Evolutionary conservation across 2,888 invertebrate genomes (phyloP).

Genomic region (Scaptomyza tumidula): DNA sequence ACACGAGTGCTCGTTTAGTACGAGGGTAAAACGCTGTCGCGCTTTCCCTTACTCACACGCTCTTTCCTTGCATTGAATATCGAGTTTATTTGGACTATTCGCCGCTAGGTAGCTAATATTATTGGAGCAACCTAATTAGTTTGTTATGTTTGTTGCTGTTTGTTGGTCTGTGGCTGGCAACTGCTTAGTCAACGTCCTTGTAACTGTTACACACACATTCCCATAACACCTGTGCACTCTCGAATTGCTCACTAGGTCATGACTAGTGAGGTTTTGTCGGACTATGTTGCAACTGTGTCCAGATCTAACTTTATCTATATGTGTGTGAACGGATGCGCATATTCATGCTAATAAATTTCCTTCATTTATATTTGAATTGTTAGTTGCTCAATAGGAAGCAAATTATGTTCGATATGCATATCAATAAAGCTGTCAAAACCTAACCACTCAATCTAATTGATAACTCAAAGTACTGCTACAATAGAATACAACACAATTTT

Average conservation of each 20-base stretch:
- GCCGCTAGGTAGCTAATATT: slow-evolving; percentile 37
- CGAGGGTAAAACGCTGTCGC: slow-evolving; percentile 21
- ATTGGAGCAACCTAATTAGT: slow-evolving; percentile 66
- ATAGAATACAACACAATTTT: background rate
- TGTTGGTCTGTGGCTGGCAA: background rate
- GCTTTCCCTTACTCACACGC: background rate
- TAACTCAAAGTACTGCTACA: background rate
- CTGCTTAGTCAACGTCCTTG: slow-evolving; percentile 23
- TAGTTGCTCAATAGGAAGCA: slow-evolving; percentile 8
- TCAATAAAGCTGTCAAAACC: slow-evolving; percentile 39
- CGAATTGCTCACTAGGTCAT: slow-evolving; percentile 20
- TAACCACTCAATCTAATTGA: slow-evolving; percentile 48
- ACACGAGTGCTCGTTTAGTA: slow-evolving; percentile 38
- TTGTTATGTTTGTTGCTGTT: slow-evolving; percentile 51
- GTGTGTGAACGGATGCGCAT: slow-evolving; percentile 37
- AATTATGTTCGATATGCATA: slow-evolving; percentile 32
- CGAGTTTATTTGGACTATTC: slow-evolving; percentile 1
- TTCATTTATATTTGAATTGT: background rate
- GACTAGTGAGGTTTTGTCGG: slow-evolving; percentile 32
- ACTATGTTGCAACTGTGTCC: slow-evolving; percentile 23
- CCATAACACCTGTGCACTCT: slow-evolving; percentile 18
- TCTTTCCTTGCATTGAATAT: background rate
- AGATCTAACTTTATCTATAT: background rate
- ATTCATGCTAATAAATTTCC: slow-evolving; percentile 52
- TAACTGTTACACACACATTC: background rate